Evolutionary conservation across 2,113 vertebrate species (phyloP).

Genomic region (Oxyruncus cristatus): DNA sequence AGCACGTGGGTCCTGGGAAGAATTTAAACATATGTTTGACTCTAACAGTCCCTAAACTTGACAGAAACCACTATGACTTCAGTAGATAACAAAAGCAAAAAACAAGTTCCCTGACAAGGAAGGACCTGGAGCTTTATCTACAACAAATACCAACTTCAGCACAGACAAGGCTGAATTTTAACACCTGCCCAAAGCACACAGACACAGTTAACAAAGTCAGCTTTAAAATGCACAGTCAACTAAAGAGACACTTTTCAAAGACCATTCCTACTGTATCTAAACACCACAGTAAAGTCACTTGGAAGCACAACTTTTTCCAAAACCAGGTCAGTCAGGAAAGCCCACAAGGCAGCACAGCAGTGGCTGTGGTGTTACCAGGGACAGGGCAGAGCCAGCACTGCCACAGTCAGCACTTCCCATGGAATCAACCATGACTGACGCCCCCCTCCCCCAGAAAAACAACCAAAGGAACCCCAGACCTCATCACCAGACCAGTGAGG

Average conservation of each 20-base stretch:
- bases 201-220: neutral
- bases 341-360: accelerated
- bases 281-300: accelerated
- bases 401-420: accelerated
- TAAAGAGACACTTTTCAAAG: too few species aligned
- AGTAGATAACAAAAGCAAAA: neutral
- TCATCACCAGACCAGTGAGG: accelerated
- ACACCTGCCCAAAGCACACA: neutral
- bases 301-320: neutral
- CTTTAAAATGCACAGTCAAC: accelerated
- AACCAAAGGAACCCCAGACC: accelerated
- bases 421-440: accelerated
- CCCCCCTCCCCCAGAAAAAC: accelerated
- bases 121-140: accelerated
- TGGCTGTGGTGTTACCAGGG: accelerated
- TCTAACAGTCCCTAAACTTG: neutral
- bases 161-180: neutral
- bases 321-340: neutral
- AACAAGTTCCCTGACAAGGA: neutral
- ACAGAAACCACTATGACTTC: neutral
- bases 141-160: neutral
- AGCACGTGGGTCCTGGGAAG: neutral
- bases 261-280: too few species aligned
- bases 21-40: neutral
- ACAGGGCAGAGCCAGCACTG: accelerated